Evolutionary conservation across 2,888 invertebrate genomes (phyloP).

Genomic region (Limnephilus lunatus): DNA sequence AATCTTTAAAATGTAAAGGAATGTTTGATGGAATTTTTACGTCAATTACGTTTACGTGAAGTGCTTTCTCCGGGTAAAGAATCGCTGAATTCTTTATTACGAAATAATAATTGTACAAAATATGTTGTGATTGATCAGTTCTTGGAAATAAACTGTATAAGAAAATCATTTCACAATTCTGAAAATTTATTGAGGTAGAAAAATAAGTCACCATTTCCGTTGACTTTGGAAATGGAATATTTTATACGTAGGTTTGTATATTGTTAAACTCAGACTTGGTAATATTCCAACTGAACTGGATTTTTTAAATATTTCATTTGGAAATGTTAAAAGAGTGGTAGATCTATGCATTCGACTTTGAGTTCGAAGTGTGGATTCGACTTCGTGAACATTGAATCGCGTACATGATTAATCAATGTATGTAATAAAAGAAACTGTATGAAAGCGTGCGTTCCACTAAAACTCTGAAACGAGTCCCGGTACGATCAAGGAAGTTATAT

Average conservation of each 20-base stretch:
- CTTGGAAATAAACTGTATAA: neutral
- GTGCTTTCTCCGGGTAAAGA: neutral
- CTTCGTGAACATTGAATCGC: no score
- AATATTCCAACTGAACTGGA: neutral
- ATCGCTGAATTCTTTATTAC: neutral
- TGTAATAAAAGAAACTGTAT: no score
- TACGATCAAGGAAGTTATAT: no score
- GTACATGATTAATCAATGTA: no score
- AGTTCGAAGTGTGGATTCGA: no score
- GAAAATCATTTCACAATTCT: neutral
- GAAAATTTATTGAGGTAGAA: neutral
- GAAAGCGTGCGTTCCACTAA: no score
- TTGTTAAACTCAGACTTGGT: neutral
- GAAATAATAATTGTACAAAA: neutral
- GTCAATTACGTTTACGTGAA: neutral
- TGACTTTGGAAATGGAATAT: neutral
- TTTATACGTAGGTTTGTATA: no score
- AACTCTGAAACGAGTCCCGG: no score
- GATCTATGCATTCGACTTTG: no score
- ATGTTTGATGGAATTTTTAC: neutral
- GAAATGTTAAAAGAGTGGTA: neutral
- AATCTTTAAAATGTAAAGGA: neutral
- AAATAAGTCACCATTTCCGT: neutral
- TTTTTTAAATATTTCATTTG: neutral
- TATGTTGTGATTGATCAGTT: neutral